Percentiles rank a stretch among this genome's conserved stretches.
These are phyloP conservation scores for Synchiropus splendidus DNA, from an alignment of 2,113 vertebrate species.

Conservation along the genomic window DNA sequence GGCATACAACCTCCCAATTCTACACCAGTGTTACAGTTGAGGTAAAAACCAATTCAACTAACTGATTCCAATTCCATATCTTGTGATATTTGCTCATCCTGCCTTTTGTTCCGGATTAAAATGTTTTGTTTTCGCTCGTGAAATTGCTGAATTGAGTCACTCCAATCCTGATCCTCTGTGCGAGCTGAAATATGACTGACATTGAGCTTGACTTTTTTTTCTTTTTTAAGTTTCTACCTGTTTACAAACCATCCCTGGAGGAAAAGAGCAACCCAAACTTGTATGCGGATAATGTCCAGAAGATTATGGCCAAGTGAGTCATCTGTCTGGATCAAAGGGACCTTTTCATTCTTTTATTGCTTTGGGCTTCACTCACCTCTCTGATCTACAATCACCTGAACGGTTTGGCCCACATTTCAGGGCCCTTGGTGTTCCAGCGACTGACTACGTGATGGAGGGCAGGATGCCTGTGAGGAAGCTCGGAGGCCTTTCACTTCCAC, in stretches of 20 bases:
- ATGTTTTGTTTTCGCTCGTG: background rate
- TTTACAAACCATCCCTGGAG: slow-evolving; percentile 73
- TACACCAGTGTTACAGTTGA: slow-evolving; percentile 77
- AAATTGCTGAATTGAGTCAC: background rate
- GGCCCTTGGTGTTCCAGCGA: slow-evolving; percentile 72
- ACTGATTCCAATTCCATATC: too few relatives aligned
- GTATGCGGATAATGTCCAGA: slow-evolving; percentile 82
- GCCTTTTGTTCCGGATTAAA: too few relatives aligned
- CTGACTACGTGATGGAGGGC: slow-evolving; percentile 76
- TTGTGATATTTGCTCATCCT: too few relatives aligned
- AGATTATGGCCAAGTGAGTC: slow-evolving; percentile 80
- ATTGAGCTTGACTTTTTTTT: background rate
- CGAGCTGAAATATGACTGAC: background rate
- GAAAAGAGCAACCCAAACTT: slow-evolving; percentile 73
- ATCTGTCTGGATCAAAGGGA: background rate
- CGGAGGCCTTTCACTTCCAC: slow-evolving; percentile 67
- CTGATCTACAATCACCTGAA: too few relatives aligned
- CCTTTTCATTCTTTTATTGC: too few relatives aligned
- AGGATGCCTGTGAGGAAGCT: slow-evolving; percentile 68
- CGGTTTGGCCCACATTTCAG: slow-evolving; percentile 55
- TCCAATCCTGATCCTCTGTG: background rate
- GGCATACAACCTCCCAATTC: slow-evolving; percentile 75
- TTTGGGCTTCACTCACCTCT: too few relatives aligned
- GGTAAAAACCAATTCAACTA: slow-evolving; percentile 45
- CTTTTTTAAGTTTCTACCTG: slow-evolving; percentile 78